phyloP scores from a whole-genome alignment of 2,888 invertebrate species.

The Nipponacmea schrenckii region DNA sequence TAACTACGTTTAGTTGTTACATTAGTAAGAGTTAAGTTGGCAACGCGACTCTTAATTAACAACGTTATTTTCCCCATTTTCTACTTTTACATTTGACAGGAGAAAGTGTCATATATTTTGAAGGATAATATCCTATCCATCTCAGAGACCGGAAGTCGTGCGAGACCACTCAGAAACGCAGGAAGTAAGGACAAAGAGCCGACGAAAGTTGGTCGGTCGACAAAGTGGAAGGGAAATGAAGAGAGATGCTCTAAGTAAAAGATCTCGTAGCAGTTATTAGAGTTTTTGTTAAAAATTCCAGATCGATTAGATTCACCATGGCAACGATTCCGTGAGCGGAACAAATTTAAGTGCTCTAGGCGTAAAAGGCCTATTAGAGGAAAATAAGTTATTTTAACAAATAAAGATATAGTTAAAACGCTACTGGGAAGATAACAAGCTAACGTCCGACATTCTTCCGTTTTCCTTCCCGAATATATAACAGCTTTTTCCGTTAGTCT shows the following conservation, averaged over 20 bases:
- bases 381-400: slow-evolving; percentile 49
- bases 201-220: slow-evolving; percentile 35
- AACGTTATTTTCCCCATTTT: slow-evolving; percentile 3
- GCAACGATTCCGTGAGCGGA: slow-evolving; percentile 44
- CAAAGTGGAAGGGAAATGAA: slow-evolving; percentile 44
- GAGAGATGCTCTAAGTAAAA: slow-evolving; percentile 46
- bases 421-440: slow-evolving; percentile 30
- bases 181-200: slow-evolving; percentile 44
- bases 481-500: slow-evolving; percentile 21
- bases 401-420: slow-evolving; percentile 39
- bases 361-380: slow-evolving; percentile 38
- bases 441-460: slow-evolving; percentile 33
- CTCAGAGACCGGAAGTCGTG: slow-evolving; percentile 38
- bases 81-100: background rate
- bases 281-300: slow-evolving; percentile 39
- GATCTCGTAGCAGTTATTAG: slow-evolving; percentile 44
- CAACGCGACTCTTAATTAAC: slow-evolving; percentile 5
- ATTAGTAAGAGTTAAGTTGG: slow-evolving; percentile 1
- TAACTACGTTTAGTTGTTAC: background rate
- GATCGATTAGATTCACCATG: slow-evolving; percentile 43
- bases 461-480: slow-evolving; percentile 37
- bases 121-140: slow-evolving; percentile 41
- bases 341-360: slow-evolving; percentile 45
- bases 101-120: slow-evolving; percentile 35
- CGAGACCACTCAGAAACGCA: slow-evolving; percentile 35